A percentile compares a stretch with the other conserved stretches of the same genome.
These are phyloP conservation scores for Daboia siamensis DNA, from an alignment of 2,113 vertebrate genomes.

Conservation along the genomic window DNA sequence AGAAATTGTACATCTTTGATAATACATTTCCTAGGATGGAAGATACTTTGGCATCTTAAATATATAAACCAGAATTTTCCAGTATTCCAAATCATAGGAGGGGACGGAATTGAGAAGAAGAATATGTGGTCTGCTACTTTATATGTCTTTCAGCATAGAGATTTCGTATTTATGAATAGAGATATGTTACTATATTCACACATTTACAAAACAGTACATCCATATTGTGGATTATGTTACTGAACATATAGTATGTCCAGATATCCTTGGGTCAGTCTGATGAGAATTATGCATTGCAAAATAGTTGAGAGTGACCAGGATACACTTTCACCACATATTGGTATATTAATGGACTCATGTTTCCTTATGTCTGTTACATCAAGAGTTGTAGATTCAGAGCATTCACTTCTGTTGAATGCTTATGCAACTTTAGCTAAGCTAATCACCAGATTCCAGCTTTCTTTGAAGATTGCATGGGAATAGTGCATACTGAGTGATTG, in stretches of 20 bases:
- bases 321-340: neutral
- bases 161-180: neutral
- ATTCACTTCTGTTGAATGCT: neutral
- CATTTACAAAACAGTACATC: neutral
- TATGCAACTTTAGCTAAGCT: neutral
- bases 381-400: neutral
- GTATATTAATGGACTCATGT: neutral
- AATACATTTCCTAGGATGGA: constrained; percentile 11
- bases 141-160: neutral
- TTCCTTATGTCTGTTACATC: neutral
- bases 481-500: neutral
- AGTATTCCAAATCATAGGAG: neutral
- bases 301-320: no score
- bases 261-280: neutral
- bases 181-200: neutral
- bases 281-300: neutral
- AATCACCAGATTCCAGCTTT: neutral
- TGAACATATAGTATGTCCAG: neutral
- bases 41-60: neutral
- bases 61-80: neutral
- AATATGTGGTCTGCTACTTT: neutral
- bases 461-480: neutral
- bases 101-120: neutral
- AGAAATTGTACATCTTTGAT: constrained; percentile 16
- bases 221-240: neutral